Base-by-base conservation (phyloP, 92 coral and sea anemone species). In the Umimayanthus chanpuru region DNA sequence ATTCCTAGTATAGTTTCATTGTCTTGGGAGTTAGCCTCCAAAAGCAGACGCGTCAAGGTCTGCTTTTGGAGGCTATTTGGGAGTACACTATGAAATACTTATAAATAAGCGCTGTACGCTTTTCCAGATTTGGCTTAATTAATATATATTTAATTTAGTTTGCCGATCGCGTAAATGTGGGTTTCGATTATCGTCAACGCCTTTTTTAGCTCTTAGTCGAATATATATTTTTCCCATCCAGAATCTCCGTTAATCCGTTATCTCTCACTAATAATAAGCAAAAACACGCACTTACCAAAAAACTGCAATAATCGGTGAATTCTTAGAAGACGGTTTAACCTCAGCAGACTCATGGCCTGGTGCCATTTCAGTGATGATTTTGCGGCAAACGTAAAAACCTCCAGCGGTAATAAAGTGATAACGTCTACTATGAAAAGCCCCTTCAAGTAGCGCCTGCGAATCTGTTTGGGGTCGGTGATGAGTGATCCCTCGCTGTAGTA, bases 281-380 rank as follows among this genome's bases (percentile, higher is more conserved):
- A 15, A 43, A 44, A 44, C 40, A 68, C 9, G 10, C 78, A 91
- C 98, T 88, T 86, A 95, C 98, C 92, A 78, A 95, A 93, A 76
- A 89, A 95, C 47, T 91, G 86, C 55, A 88, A 20, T 7, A 95
- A 82, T 79, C 96, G 85, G 82, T 90, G 79, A 84, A 93, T 83
- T 72, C 98, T 93, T 10, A 95, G 68, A 78, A 93, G 36, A 4
- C 98, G 92, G 79, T 95, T 95, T 81, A 95, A 82, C 76, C 96
- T 67, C 50, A 94, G 67, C 80, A 93, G 78, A 83, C 94, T 85
- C 88, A 93, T 66, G 1, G 88, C 83, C 75, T 91, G 93, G 68
- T 90, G 86, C 93, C 96, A 88, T 61, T 77, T 77, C 65, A 87
- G 74, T 20, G 90, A 64, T 15, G 85, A 71, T 16, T 78, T 61